Conservation (phyloP, 2,113 vertebrate species). For the Corythornis cristatus region DNA sequence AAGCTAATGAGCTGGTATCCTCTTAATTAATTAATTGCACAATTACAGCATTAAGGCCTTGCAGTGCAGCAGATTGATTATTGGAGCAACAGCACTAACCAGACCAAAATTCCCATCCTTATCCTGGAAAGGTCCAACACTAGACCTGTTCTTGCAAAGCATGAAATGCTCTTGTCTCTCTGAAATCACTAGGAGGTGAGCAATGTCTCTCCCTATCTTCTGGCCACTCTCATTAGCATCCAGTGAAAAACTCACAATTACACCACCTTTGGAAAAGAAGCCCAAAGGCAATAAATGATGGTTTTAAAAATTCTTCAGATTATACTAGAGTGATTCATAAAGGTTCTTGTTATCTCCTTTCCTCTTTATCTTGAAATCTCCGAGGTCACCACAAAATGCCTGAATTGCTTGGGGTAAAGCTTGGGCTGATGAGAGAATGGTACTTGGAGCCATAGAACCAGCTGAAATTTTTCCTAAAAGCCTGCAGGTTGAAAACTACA, state of each 20-base stretch:
- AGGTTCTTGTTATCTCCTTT: slow-evolving; percentile 44
- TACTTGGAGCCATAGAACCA: slow-evolving; percentile 12
- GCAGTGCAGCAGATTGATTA: background rate
- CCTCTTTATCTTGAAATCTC: slow-evolving; percentile 54
- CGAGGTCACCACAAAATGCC: slow-evolving; percentile 50
- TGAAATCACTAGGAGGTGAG: background rate
- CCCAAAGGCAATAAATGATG: slow-evolving; percentile 25
- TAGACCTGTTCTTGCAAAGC: background rate
- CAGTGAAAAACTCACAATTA: background rate
- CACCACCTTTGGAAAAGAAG: slow-evolving; percentile 18
- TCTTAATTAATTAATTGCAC: background rate
- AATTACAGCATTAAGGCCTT: background rate
- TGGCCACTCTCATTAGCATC: slow-evolving; percentile 25
- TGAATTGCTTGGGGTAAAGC: background rate
- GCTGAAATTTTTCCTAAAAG: slow-evolving; percentile 25
- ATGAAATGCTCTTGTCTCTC: background rate
- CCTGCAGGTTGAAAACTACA: slow-evolving; percentile 23
- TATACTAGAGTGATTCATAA: slow-evolving; percentile 53
- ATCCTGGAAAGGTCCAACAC: background rate
- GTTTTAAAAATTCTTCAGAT: slow-evolving; percentile 54
- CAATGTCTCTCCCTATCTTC: background rate
- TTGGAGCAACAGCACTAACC: background rate
- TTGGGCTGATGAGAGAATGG: background rate
- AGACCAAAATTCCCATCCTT: background rate
- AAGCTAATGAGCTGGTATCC: background rate